Evolutionary conservation across 53 echinoderm and acorn worm species (phyloP), one percentile per base, ranked within the genome.

Genomic region (Astropecten irregularis): DNA sequence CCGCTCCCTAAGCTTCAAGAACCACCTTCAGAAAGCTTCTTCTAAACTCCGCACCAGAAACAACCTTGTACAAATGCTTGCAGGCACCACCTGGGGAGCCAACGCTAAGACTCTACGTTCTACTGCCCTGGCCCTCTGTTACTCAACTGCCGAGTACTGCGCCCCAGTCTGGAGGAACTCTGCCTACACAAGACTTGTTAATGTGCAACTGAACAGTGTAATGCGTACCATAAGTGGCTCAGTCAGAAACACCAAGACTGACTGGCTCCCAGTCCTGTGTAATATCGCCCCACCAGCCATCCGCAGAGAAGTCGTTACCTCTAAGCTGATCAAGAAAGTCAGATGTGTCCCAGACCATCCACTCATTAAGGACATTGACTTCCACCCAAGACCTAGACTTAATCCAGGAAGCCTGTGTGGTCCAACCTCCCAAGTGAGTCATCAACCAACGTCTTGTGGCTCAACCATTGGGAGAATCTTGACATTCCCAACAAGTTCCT

Each of bases 21-120:
- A 26, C 8, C 53, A 53, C 20, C 53, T 53, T 4, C 53, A 53
- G 53, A 53, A 53, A 53, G n/a, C 53, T 30, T 27, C 5, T 29
- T 26, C 28, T 27, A 60, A 60, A 60, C 25, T 60, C 4, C 60
- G 60, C 31, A 60, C 60, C 60, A 60, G 60, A 60, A 60, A 60
- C 60, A 60, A 60, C 60, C 25, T 60, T 30, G 28, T 60, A 7
- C 31, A 29, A 27, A 60, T 27, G 60, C 60, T 60, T 7, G 60
- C 60, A 27, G 60, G 60, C 8, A 60, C 60, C 28, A 30, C 27
- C 16, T 60, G 60, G 60, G 31, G 60, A 60, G 60, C 28, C 28
- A 60, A 60, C 28, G 60, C 60, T 8, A 9, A 60, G 3, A 60
- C 60, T 7, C 60, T 60, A 26, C 25, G 60, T 7, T 27, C 60